Conservation (phyloP, 2,888 invertebrate species). For the Eupsilia transversa region DNA sequence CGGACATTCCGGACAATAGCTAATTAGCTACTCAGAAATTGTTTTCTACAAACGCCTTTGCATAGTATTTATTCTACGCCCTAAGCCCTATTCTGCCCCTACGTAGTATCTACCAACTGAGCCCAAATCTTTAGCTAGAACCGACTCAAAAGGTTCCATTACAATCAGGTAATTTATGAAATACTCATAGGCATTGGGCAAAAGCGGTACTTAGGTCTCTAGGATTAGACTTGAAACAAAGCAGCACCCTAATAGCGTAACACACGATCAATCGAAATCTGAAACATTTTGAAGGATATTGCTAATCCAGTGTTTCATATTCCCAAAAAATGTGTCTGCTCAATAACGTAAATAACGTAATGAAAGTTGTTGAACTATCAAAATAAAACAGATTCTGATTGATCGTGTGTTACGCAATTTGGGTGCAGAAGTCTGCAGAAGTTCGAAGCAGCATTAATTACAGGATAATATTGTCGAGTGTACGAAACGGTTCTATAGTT, state of each 20-base stretch:
- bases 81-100: neutral
- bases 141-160: neutral
- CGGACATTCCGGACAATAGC: slow-evolving; percentile 8
- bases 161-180: neutral
- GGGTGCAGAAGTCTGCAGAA: neutral
- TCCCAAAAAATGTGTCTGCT: too few species aligned
- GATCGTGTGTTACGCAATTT: too few species aligned
- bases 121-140: neutral
- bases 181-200: neutral
- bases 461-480: neutral
- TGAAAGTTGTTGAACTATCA: too few species aligned
- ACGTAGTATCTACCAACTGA: too few species aligned
- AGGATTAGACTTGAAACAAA: neutral
- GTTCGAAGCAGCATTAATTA: neutral
- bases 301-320: too few species aligned
- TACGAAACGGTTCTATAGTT: neutral
- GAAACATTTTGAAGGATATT: too few species aligned
- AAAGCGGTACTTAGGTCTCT: neutral
- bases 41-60: neutral
- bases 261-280: too few species aligned
- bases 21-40: neutral
- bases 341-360: too few species aligned
- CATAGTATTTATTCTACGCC: neutral
- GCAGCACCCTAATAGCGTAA: too few species aligned
- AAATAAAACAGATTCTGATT: too few species aligned